Base-by-base conservation (phyloP, 1,140 invertebrate genomes). In the Thaumatotibia leucotreta region DNA sequence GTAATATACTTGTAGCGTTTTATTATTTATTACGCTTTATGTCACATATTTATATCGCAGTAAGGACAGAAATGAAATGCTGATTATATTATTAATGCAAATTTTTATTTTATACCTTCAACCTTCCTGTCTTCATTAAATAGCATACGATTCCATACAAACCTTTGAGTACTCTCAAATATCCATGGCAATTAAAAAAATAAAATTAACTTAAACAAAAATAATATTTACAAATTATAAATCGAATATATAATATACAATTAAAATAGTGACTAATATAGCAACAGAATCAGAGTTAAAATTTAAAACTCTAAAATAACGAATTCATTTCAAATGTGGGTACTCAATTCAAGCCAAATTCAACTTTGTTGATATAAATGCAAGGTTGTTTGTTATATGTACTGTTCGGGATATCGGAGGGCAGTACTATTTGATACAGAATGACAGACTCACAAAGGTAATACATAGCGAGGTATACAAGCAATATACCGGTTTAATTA, bases 81-180 rank as follows among this genome's bases (percentile, higher is more conserved):
- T 70, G 71, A 75, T 76, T 73, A 72, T 74, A 79, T 79, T 81
- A 79, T 81, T 73, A 82, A 88, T 88, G 82, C 82, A 87, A 86
- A 80, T 88, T 90, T 89, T 91, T 88, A 88, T 89, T 88, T n/a
- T 82, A 88, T 87, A 84, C 83, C 85, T 86, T 80, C 78, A 77
- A 84, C 81, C 82, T 82, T 72, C 74, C 76, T 80, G 75, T 81
- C 79, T 78, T 74, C 76, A 77, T 86, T 85, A 88, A 88, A 86
- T 84, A 84, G 81, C 84, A 82, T 79, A 86, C 85, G 78, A 82
- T 86, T 84, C 80, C 80, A 80, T 68, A 80, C 79, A 70, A 84
- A 84, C 79, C 75, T 63, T n/a, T 76, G 80, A 81, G 75, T 87
- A 84, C 77, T 82, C 79, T 79, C 83, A 79, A 82, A 81, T 77